A percentile compares a stretch with the other conserved stretches of the same genome.
These are phyloP conservation scores for Axis porcinus DNA, from an alignment of 2,113 vertebrate genomes.

Conservation along the genomic window DNA sequence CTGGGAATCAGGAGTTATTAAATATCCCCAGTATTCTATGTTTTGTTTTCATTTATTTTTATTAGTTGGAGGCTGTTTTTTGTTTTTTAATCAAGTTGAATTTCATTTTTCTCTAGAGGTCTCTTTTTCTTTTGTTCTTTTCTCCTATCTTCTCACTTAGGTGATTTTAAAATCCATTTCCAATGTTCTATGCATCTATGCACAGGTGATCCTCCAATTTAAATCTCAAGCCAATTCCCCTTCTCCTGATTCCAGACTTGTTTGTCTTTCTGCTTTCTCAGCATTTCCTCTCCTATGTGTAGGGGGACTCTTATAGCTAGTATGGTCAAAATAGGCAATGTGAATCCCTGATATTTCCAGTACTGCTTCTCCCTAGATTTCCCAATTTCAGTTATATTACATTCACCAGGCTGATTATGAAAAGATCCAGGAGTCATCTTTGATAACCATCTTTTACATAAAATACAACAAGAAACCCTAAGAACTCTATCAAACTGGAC, in stretches of 20 bases:
- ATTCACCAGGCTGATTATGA: background rate
- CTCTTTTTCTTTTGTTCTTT: background rate
- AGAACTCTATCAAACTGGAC: background rate
- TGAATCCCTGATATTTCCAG: background rate
- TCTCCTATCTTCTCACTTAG: background rate
- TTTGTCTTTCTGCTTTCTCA: background rate
- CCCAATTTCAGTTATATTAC: background rate
- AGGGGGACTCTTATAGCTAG: background rate
- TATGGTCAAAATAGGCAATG: background rate
- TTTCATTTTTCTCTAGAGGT: background rate
- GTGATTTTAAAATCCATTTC: background rate
- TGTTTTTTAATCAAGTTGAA: constrained; percentile 8
- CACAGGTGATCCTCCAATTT: background rate
- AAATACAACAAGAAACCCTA: background rate
- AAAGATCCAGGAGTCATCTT: background rate
- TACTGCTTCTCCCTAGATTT: background rate
- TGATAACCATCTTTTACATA: background rate
- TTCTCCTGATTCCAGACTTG: background rate
- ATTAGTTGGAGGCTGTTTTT: background rate
- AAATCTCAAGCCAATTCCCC: background rate
- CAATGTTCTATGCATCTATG: background rate
- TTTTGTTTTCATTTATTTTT: background rate
- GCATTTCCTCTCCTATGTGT: background rate
- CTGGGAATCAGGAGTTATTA: background rate
- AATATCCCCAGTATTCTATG: background rate